Conservation (phyloP, 2,113 vertebrate genomes). For the Tauraco erythrolophus region DNA sequence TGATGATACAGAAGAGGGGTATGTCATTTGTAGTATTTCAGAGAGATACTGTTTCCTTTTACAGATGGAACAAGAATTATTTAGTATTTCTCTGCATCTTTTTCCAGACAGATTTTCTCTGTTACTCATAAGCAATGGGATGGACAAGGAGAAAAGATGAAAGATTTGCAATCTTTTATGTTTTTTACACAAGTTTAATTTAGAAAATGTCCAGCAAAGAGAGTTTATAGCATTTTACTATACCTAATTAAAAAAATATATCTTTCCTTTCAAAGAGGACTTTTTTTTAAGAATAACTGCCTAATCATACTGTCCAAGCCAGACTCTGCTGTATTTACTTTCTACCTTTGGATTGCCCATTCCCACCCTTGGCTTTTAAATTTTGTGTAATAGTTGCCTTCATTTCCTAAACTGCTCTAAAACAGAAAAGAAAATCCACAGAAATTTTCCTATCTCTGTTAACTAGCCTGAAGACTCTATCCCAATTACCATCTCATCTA, state of each 20-base stretch:
- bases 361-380: not conserved
- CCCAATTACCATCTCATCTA: conserved; percentile 23
- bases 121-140: not conserved
- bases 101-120: not conserved
- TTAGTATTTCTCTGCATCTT: conserved; percentile 4
- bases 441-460: not conserved
- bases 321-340: not conserved
- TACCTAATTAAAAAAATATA: not conserved
- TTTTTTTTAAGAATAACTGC: not conserved
- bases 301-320: not conserved
- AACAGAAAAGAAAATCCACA: not conserved
- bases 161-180: not conserved
- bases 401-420: not conserved
- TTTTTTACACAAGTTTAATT: not conserved
- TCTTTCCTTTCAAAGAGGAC: not conserved
- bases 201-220: not conserved
- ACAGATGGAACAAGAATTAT: not conserved
- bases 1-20: not conserved
- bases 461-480: conserved; percentile 23
- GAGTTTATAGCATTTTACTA: not conserved
- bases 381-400: not conserved
- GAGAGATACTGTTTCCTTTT: not conserved
- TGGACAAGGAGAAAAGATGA: not conserved
- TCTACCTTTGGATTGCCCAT: not conserved
- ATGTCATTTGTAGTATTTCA: not conserved